These are phyloP conservation scores for Tenthredo scrophulariae DNA, from an alignment of 2,888 invertebrate species.

Conservation along the genomic window DNA sequence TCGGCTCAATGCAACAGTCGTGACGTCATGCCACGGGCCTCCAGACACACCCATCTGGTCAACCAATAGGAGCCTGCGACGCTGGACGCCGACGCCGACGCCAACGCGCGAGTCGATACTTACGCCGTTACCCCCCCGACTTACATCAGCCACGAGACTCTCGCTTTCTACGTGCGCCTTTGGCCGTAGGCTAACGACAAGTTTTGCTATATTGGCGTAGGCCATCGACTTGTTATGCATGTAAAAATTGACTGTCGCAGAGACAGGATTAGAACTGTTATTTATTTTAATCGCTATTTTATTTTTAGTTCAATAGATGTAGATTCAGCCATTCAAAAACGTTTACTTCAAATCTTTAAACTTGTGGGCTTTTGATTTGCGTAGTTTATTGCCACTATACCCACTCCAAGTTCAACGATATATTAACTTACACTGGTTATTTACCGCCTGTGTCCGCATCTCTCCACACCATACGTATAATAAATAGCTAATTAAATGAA, in stretches of 20 bases:
- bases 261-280: neutral
- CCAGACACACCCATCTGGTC: conserved; percentile 43
- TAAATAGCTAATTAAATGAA: neutral
- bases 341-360: neutral
- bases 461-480: neutral
- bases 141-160: conserved; percentile 36
- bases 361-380: neutral
- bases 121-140: neutral
- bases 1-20: conserved; percentile 49
- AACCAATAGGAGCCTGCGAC: conserved; percentile 27
- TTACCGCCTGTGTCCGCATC: neutral
- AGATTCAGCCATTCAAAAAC: neutral
- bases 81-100: conserved; percentile 36
- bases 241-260: neutral
- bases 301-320: neutral
- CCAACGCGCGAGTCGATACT: conserved; percentile 26
- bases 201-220: conserved; percentile 12
- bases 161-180: neutral
- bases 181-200: conserved; percentile 18
- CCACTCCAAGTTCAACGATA: neutral
- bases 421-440: neutral
- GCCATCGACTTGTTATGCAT: conserved; percentile 1
- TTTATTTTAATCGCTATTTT: conserved; percentile 2
- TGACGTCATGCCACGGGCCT: conserved; percentile 49
- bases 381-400: neutral